Conservation (phyloP, 1,140 invertebrate genomes). For the Colletes latitarsis region DNA sequence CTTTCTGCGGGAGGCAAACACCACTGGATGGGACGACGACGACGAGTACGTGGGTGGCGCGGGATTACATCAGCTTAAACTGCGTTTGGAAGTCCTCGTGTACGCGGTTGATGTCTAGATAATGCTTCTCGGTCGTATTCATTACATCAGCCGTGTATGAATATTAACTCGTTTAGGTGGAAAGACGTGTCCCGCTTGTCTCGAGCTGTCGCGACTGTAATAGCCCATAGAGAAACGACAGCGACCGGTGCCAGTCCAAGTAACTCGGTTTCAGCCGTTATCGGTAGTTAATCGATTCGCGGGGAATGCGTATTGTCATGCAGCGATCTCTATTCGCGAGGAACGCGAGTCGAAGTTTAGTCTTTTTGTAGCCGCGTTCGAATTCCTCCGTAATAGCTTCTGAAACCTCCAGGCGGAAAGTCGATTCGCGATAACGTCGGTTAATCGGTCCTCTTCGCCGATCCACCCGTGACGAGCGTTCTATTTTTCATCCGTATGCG, state of each 20-base stretch:
- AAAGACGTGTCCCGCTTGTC: constrained; percentile 29
- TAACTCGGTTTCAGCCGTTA: background rate
- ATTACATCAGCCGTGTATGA: constrained; percentile 37
- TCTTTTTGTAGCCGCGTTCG: too few relatives aligned
- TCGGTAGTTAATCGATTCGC: background rate
- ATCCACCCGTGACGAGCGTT: background rate
- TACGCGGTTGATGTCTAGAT: constrained; percentile 31
- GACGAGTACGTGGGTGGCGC: constrained; percentile 15
- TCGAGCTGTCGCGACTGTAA: constrained; percentile 9
- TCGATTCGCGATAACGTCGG: background rate
- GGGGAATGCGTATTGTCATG: background rate
- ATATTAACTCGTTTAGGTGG: constrained; percentile 45
- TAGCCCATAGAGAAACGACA: constrained; percentile 7
- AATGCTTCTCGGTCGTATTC: constrained; percentile 30
- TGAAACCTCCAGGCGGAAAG: too few relatives aligned
- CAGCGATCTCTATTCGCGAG: background rate
- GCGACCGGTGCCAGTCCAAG: background rate
- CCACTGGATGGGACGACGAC: background rate
- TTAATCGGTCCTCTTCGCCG: background rate
- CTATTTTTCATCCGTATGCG: background rate
- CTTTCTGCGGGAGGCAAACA: constrained; percentile 13
- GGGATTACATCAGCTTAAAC: constrained; percentile 40
- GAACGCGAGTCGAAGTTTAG: background rate
- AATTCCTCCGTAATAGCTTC: too few relatives aligned
- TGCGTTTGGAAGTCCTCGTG: constrained; percentile 26